These are phyloP conservation scores for Amazona vittata DNA, from an alignment of 2,113 vertebrate genomes.

Conservation along the genomic window DNA sequence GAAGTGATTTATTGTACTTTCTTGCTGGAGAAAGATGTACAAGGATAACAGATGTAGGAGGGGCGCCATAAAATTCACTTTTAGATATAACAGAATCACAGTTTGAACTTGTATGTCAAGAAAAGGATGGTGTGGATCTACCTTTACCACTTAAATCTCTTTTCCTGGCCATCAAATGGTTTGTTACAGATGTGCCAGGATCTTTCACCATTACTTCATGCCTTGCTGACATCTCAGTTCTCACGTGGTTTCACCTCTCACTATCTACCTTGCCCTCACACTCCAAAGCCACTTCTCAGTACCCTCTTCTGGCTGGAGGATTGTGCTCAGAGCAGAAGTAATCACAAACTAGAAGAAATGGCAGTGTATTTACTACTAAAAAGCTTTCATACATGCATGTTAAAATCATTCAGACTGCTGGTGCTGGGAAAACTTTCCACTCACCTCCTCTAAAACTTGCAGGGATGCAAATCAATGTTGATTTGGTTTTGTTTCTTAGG, in stretches of 20 bases:
- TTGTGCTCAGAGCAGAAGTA: not conserved
- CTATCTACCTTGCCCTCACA: fast-evolving
- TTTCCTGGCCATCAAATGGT: not conserved
- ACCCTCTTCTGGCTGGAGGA: not conserved
- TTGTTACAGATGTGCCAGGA: not conserved
- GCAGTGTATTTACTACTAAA: not conserved
- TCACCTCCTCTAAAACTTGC: fast-evolving
- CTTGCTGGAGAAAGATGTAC: not conserved
- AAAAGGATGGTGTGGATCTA: not conserved
- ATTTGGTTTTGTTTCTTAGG: not conserved
- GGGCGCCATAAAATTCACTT: not conserved
- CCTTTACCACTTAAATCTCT: not conserved
- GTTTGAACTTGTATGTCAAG: not conserved
- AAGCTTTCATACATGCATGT: fast-evolving
- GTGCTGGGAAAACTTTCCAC: not conserved
- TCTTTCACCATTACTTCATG: not conserved
- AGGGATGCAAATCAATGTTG: not conserved
- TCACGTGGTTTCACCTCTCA: not conserved
- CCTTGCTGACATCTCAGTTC: not conserved
- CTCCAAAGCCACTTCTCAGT: not conserved
- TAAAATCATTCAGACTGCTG: not conserved
- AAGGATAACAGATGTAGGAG: not conserved
- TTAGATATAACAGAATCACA: not conserved
- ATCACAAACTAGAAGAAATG: not conserved
- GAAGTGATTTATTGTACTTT: not conserved